phyloP scores from a whole-genome alignment of 2,113 vertebrate species.

The Cyanoliseus patagonus region DNA sequence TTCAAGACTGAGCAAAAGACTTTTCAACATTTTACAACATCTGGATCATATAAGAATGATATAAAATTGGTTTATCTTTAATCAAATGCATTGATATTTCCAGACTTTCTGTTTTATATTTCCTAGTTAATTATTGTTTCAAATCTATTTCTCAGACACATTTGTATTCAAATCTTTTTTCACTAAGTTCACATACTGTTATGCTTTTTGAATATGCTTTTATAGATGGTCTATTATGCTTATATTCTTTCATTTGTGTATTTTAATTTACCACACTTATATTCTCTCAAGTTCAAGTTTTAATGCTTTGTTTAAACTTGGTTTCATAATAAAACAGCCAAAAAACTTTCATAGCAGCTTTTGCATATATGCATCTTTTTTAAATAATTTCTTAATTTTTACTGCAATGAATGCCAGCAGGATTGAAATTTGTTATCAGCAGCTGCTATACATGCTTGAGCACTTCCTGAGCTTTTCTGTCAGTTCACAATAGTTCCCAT shows the following conservation, averaged over 20 bases:
- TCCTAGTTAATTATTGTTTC: not conserved
- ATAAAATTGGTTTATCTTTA: not conserved
- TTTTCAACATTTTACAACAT: not conserved
- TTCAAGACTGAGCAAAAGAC: not conserved
- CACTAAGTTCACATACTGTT: not conserved
- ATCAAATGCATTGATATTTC: not conserved
- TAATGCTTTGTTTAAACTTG: not conserved
- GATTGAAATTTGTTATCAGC: slow-evolving; percentile 48
- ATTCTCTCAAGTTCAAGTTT: not conserved
- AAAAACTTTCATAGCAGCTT: not conserved
- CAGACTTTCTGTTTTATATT: not conserved
- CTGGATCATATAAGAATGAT: slow-evolving; percentile 2
- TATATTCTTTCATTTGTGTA: not conserved
- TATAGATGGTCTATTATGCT: not conserved
- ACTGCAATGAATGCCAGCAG: not conserved
- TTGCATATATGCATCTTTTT: not conserved
- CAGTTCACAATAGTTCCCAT: not conserved
- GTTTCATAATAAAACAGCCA: not conserved
- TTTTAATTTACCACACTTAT: not conserved
- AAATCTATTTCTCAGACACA: not conserved
- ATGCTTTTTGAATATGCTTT: not conserved
- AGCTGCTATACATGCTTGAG: slow-evolving; percentile 5
- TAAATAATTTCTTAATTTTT: slow-evolving; percentile 29
- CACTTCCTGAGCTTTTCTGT: not conserved
- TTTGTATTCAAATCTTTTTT: not conserved